A percentile compares a stretch with the other conserved stretches of the same genome.
These are phyloP conservation scores for Philaethria dido DNA, from an alignment of 2,888 invertebrate species.

Conservation along the genomic window DNA sequence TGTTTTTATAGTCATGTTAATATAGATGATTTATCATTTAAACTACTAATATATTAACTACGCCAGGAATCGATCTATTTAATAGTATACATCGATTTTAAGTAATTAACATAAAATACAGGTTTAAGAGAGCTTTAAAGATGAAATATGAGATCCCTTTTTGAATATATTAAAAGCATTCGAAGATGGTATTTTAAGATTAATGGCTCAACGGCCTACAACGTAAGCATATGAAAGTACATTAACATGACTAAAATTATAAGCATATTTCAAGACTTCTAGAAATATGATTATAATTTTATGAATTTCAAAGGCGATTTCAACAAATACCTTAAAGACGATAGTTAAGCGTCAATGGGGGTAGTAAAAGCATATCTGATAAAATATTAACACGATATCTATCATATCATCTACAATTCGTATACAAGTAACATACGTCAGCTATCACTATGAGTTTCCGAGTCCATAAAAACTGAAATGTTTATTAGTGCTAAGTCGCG, in stretches of 20 bases:
- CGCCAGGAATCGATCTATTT: not conserved
- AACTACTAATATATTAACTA: not conserved
- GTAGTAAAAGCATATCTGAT: not conserved
- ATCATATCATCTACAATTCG: too few relatives aligned
- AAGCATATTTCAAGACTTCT: not conserved
- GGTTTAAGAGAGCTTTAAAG: not conserved
- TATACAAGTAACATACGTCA: not conserved
- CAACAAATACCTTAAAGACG: not conserved
- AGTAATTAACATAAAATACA: slow-evolving; percentile 8
- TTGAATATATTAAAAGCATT: not conserved
- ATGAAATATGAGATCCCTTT: slow-evolving; percentile 13
- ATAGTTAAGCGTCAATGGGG: not conserved
- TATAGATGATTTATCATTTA: not conserved
- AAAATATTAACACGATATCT: not conserved
- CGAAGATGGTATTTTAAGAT: not conserved
- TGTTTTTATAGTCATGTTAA: not conserved
- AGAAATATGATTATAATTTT: too few relatives aligned
- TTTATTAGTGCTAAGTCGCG: slow-evolving; percentile 33
- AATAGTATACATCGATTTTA: not conserved
- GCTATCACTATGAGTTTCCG: not conserved
- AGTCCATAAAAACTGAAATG: slow-evolving; percentile 6
- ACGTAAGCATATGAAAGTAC: not conserved
- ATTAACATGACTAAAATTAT: not conserved
- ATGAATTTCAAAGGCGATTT: not conserved
- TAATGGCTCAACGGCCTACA: not conserved